Evolutionary conservation across 2,113 vertebrate species (phyloP), one percentile per base, ranked within the genome.

Genomic region (Alexandromys fortis): DNA sequence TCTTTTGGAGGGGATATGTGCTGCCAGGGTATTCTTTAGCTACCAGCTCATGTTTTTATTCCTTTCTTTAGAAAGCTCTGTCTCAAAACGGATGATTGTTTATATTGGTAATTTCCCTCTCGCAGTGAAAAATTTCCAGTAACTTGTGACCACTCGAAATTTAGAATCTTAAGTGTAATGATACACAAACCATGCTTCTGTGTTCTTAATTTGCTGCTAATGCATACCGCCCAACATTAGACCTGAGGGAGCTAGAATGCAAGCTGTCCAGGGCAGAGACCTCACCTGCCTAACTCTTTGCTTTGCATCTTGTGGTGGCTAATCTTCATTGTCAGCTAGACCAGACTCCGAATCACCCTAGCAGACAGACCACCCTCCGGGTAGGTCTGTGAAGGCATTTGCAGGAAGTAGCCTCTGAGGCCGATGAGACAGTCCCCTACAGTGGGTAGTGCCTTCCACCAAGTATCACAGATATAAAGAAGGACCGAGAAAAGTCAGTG

Each of bases 141-240:
- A 8, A 94, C 3, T 86, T 28, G 22, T 75, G 78, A 90, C 58
- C 78, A 82, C 24, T 67, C 4, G 65, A 38, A 91, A 86, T 82
- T 79, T 82, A 85, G 70, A 78, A 12, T 72, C 89, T 67, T 72
- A 61, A 85, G 2, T 94, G 67, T 26, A 95, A 88, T 82, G 61
- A 30, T 63, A 65, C 33, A 45, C 65, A 77, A 94, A 35, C 76
- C 82, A 63, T 42, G 7, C 55, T 81, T 95, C 73, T 89, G 0
- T 83, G 68, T 78, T 89, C 22, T 91, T 86, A 67, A 89, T 86
- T 91, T 94, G 61, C 47, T 96, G 1, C 35, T 49, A 11, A 65
- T 42, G 12, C 8, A 55, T 33, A 52, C 47, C 22, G 14, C 5
- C 67, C 35, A 65, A 14, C 45, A 52, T 72, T 12, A 86, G 35